phyloP scores from a whole-genome alignment of 1,140 invertebrate genomes.

The Artemia franciscana region DNA sequence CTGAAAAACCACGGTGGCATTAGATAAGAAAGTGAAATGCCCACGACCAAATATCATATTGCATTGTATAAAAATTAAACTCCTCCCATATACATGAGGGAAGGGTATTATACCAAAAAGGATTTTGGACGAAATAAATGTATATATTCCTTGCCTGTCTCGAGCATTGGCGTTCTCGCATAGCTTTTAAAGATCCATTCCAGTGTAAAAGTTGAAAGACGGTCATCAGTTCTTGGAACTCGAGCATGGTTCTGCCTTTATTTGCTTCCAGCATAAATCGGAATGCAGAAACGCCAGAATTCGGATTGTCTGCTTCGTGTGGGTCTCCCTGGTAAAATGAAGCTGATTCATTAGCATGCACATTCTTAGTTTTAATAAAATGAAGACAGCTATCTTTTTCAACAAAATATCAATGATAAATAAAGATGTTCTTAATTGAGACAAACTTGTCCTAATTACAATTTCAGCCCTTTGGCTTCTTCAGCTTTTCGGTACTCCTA shows the following conservation, averaged over 20 bases:
- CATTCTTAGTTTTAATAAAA: neutral
- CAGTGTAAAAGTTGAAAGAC: conserved; percentile 85
- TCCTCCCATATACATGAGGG: too few species aligned
- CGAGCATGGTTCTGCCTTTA: conserved; percentile 75
- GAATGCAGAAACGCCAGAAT: conserved; percentile 73
- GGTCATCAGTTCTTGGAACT: conserved; percentile 90
- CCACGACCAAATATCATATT: too few species aligned
- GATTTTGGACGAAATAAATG: neutral
- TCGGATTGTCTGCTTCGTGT: conserved; percentile 30
- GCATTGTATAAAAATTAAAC: too few species aligned
- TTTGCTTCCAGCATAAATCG: conserved; percentile 84
- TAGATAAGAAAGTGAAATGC: too few species aligned
- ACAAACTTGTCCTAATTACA: too few species aligned
- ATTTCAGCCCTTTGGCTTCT: too few species aligned
- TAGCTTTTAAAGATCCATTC: conserved; percentile 70
- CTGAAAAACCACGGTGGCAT: too few species aligned
- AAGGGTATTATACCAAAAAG: too few species aligned
- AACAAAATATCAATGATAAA: neutral
- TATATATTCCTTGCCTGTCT: conserved; percentile 21
- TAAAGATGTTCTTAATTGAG: too few species aligned
- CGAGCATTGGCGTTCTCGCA: conserved; percentile 82
- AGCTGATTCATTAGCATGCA: neutral
- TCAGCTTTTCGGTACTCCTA: too few species aligned
- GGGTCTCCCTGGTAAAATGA: conserved; percentile 23
- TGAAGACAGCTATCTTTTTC: neutral